Base-by-base conservation (phyloP, 2,113 vertebrate genomes). In the Sigmodon hispidus region DNA sequence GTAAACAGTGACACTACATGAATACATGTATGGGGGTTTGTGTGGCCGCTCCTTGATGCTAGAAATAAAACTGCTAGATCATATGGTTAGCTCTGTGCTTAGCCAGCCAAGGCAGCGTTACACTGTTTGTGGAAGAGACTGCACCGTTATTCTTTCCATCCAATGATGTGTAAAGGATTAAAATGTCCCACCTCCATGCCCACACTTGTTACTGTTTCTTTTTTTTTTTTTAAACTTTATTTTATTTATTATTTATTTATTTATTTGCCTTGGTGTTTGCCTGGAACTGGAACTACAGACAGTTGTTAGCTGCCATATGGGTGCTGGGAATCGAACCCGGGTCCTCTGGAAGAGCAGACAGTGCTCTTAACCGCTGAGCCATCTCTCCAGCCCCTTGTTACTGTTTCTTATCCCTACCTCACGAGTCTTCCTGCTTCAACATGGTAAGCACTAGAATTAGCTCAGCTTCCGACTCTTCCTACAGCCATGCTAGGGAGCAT, bases 1-100 rank as follows among this genome's bases (percentile, higher is more conserved):
- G 9, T n/a, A 61, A 63, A 69, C 15, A 40, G 15, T 4, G 7
- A 24, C 22, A 50, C 57, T 59, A 24, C 4, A 45, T 24, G 59
- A 34, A 65, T 0, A 24, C 5, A n/a, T 0, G 3, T 9, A 24
- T 5, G 12, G 31, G 31, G 10, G 16, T 79, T 17, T 29, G 24
- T 59, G 43, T 19, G 8, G 40, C 16, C 67, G 26, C 40, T 31
- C 40, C n/a, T 29, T 24, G 10, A 4, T 4, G 57, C 13, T 31
- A 45, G 80, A 8, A 65, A 50, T 24, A 45, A n/a, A 85, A 63
- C 6, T 36, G 89, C 63, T 50, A 45, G 40, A 40, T 48, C 29
- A 55, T 1, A 29, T 0, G 31, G 85, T 16, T 12, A 45, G 55
- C 43, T 21, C 61, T 24, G 3, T 2, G 57, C 45, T 55, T 69